A percentile compares a stretch with the other conserved stretches of the same genome.
These are phyloP conservation scores for Calidris pygmaea DNA, from an alignment of 2,113 vertebrate species.

Conservation along the genomic window DNA sequence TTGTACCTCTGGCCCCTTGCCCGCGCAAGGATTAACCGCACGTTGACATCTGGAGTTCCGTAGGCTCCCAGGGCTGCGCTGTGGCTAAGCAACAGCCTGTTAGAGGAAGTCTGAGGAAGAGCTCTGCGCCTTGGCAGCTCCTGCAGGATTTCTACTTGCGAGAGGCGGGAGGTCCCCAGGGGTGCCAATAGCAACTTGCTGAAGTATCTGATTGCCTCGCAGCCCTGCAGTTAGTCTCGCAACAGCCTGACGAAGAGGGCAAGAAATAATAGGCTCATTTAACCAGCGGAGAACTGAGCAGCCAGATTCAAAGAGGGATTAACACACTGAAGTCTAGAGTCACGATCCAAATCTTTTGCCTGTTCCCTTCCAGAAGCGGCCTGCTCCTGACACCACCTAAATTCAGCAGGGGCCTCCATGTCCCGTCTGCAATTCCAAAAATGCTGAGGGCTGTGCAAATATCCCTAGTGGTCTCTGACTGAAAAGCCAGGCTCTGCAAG, in stretches of 20 bases:
- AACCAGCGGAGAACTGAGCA: neutral
- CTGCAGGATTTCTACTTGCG: neutral
- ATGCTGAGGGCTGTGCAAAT: neutral
- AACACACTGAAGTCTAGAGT: neutral
- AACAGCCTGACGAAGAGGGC: neutral
- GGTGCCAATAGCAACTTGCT: neutral
- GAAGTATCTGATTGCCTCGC: neutral
- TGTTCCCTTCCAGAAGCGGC: neutral
- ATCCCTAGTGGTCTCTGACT: neutral
- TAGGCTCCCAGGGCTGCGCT: neutral
- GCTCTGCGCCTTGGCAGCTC: neutral
- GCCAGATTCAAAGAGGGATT: neutral
- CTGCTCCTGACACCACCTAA: neutral
- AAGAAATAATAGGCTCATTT: neutral
- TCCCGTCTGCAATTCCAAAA: neutral
- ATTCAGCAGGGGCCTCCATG: neutral
- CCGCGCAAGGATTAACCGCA: neutral
- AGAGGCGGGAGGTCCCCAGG: constrained; percentile 23
- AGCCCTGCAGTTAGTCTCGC: neutral
- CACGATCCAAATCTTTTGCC: neutral
- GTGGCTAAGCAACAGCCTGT: constrained; percentile 32
- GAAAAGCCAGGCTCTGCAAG: neutral
- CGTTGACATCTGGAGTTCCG: neutral
- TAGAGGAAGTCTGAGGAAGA: constrained; percentile 2
- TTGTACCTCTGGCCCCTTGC: constrained; percentile 1